Evolutionary conservation across 2,797 vertebrate species (phyloP).

Genomic region (Esox lucius): DNA sequence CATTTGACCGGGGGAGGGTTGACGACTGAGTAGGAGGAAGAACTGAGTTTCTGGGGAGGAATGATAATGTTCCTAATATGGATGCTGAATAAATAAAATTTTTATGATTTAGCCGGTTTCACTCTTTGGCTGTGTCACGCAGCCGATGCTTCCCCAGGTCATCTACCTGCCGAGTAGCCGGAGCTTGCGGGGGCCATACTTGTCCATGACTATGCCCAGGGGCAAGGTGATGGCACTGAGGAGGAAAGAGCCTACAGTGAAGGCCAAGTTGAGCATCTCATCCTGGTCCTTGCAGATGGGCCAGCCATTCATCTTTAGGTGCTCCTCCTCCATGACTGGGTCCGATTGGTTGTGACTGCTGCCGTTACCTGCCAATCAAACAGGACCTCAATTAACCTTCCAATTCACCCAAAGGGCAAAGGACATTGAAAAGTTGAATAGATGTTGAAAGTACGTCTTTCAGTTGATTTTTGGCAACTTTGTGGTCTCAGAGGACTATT

Average conservation of each 20-base stretch:
- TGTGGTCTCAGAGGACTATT: neutral
- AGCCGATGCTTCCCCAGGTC: slow-evolving; percentile 18
- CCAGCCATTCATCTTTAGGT: slow-evolving; percentile 76
- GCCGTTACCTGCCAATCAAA: slow-evolving; percentile 56
- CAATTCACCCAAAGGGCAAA: neutral
- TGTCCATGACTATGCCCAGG: slow-evolving; percentile 95
- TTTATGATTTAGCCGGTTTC: no score
- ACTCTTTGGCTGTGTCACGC: no score
- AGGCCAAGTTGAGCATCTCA: slow-evolving; percentile 96
- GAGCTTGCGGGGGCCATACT: slow-evolving; percentile 95
- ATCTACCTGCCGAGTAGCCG: slow-evolving; percentile 91
- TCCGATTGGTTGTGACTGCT: slow-evolving; percentile 58
- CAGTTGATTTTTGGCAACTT: neutral
- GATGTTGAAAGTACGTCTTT: neutral
- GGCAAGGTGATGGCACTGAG: slow-evolving; percentile 95
- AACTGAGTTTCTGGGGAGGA: no score
- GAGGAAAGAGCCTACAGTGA: slow-evolving; percentile 96
- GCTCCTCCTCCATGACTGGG: slow-evolving; percentile 63
- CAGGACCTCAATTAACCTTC: neutral
- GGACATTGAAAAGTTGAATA: no score
- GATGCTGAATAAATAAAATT: no score
- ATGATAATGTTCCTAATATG: no score
- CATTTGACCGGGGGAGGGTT: no score
- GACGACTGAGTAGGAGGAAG: no score
- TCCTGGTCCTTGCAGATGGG: slow-evolving; percentile 87